phyloP scores from a whole-genome alignment of 2,888 invertebrate species.

The Ecliptopera silaceata region DNA sequence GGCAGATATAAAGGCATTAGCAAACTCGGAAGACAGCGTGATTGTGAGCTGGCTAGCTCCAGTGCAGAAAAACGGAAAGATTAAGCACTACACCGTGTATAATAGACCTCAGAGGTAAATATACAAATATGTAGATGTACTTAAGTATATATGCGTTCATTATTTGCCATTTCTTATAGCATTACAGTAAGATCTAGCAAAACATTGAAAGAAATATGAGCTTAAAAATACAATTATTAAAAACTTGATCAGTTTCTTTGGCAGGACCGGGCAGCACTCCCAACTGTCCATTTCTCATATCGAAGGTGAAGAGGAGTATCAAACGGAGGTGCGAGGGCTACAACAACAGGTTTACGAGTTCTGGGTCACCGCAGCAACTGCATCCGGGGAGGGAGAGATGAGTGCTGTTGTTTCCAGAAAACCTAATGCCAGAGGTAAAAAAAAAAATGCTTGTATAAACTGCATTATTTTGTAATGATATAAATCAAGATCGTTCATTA shows the following conservation, averaged over 20 bases:
- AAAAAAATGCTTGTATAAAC: neutral
- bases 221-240: neutral
- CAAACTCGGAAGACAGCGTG: conserved; percentile 90
- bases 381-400: conserved; percentile 85
- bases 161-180: no score
- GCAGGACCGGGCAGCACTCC: conserved; percentile 70
- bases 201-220: neutral
- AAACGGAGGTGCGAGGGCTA: conserved; percentile 86
- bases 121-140: neutral
- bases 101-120: conserved; percentile 82
- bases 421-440: conserved; percentile 86
- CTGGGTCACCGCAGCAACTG: conserved; percentile 93
- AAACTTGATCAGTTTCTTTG: conserved; percentile 13
- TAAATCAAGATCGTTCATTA: no score
- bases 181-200: no score
- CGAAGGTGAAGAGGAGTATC: conserved; percentile 58
- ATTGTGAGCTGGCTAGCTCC: conserved; percentile 94
- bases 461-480: no score
- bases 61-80: conserved; percentile 89
- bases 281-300: conserved; percentile 58
- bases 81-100: conserved; percentile 92
- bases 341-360: conserved; percentile 91
- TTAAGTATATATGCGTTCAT: no score
- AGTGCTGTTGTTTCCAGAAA: conserved; percentile 89
- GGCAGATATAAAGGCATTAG: conserved; percentile 90